Base-by-base conservation (phyloP, 2,888 invertebrate species). In the Eutolmus rufibarbis region DNA sequence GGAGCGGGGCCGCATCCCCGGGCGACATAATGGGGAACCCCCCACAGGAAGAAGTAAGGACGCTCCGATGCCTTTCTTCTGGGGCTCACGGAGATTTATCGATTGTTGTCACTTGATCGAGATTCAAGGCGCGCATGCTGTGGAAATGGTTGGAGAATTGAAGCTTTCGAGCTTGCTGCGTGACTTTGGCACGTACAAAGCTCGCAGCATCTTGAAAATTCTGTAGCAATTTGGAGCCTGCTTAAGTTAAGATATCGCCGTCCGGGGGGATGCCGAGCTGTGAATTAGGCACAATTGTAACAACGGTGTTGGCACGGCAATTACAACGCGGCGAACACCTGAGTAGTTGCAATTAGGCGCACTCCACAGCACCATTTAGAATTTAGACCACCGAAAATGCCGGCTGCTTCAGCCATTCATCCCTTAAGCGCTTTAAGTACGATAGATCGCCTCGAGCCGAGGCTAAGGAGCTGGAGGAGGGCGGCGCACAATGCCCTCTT, bases 41-140 rank as follows among this genome's bases (percentile, higher is more conserved):
- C 66, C 66, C 57, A 79, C 40, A 79, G 79, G 79, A 79, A 40
- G 79, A 9, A 79, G 31, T 8, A 19, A 23, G 43, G 23, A 46
- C 16, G 46, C 46, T 46, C 79, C 23, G 79, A 79, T 46, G 43
- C 79, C 43, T 82, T 82, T 56, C 43, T 82, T 82, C 56, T 82
- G 19, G 57, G n/a, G 56, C 56, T 82, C 31, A 51, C 57, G 23
- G 37, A 82, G 82, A 82, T 82, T 82, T 82, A 82, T 82, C 82
- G 82, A 82, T 82, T 82, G 82, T 82, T 82, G 82, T 82, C 56
- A 82, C 28, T 31, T 82, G 51, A 46, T 28, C 56, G 57, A 82
- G 51, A 31, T 31, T n/a, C 51, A 57, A 57, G 37, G 57, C 37
- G 79, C 82, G 82, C 82, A 82, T 82, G 82, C 56, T 82, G 57